Evolutionary conservation across 1,140 invertebrate genomes (phyloP), one percentile per base, ranked within the genome.

Genomic region (Littorina saxatilis): DNA sequence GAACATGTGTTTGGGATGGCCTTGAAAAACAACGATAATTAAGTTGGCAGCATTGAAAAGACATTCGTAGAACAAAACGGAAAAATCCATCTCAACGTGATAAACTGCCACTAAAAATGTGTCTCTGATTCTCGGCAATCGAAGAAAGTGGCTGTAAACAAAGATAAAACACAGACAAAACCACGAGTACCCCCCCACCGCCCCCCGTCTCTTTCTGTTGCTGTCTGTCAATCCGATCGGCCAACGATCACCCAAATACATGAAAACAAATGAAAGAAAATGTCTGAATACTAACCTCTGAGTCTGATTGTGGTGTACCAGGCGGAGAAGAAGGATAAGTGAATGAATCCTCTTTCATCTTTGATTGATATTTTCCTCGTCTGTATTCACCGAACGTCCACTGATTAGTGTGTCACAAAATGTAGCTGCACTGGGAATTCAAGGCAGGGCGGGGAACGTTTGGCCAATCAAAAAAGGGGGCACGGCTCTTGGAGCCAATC

Each of bases 401-500:
- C 39, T 32, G 70, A 52, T 73, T 61, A 39, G 17, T 82, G 74
- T 81, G 80, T 77, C 72, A 77, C 73, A 76, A 77, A 47, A 68
- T 58, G 58, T 52, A 66, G 29, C 76, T 39, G 70, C 47, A 68
- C 37, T 50, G 40, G 58, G 70, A 68, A 82, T 82, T 82, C 55
- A 82, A 82, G 79, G 79, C 72, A 79, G 80, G 82, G 83, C 79
- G 80, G 78, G 82, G 77, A 81, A 80, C 50, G 32, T 72, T 80
- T 37, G 77, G 39, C 85, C 83, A 86, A 86, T 85, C 23, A 80
- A 83, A 87, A 82, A 80, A 55, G 73, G 82, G 82, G 83, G 80
- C 79, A 83, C n/a, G 80, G 72, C 77, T 73, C 66, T 58, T n/a
- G 20, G 68, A 81, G 58, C 85, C 85, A 87, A 87, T 87, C 70